Base-by-base conservation (phyloP, 2,888 invertebrate genomes). In the Exocentrus adspersus region DNA sequence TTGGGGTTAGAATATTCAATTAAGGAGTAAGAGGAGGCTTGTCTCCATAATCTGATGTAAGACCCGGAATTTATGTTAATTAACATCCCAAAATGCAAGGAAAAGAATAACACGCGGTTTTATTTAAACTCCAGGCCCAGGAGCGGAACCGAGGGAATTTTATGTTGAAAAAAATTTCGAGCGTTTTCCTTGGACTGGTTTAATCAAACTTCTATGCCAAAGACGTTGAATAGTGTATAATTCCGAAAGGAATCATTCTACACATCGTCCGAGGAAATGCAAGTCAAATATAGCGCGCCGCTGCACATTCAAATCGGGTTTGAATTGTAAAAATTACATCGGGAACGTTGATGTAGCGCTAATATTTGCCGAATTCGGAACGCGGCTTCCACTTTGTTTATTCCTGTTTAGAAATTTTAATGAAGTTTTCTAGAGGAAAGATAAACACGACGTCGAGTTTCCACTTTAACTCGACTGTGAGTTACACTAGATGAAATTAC, bases 31-130 rank as follows among this genome's bases (percentile, higher is more conserved):
- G 41, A 20, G 21, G 37, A 14, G 7, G 42, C 41, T 19, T 7
- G 12, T 17, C 14, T 20, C 9, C 24, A 41, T 53, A 41, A 24
- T 30, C 50, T 24, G 50, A 43, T 48, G 24, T 51, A 57, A 57
- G 58, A 24, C 62, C 10, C 10, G 16, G 10, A 62, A 62, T 62
- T 62, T 62, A 62, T 62, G 62, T 46, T 62, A 62, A 62, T 62
- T 57, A 62, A 62, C 57, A 60, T 32, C 52, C 30, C 45, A 46
- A 17, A 52, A 53, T 46, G 42, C 19, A 20, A 17, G 28, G 19
- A n/a, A 48, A 12, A 28, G 4, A 21, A n/a, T n/a, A 1, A n/a
- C n/a, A 20, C 3, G 10, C 20, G n/a, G n/a, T n/a, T 10, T n/a
- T 45, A 17, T 20, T 45, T 10, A 19, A 9, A 17, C 16, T 16